Percentiles rank a stretch among this genome's conserved stretches.
phyloP scores from a whole-genome alignment of 2,888 invertebrate species.

The Epirrhoe tristata region DNA sequence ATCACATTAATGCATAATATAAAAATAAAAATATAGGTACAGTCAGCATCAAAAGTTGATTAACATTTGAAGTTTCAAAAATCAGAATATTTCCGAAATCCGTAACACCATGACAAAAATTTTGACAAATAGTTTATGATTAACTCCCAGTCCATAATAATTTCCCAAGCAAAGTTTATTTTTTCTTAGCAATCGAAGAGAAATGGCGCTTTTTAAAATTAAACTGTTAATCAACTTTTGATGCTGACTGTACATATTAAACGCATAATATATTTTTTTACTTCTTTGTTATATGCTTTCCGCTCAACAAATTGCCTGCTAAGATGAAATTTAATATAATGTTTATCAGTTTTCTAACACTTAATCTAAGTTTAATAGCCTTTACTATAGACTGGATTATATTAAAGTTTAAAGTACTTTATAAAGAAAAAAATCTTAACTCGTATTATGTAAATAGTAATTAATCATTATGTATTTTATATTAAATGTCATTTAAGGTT shows the following conservation, averaged over 20 bases:
- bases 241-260: too few relatives aligned
- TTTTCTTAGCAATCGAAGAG: too few relatives aligned
- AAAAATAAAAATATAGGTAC: constrained; percentile 50
- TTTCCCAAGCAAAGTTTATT: too few relatives aligned
- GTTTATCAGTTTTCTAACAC: constrained; percentile 75
- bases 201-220: too few relatives aligned
- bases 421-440: constrained; percentile 73
- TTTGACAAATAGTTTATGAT: too few relatives aligned
- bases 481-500: constrained; percentile 82
- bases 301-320: constrained; percentile 77
- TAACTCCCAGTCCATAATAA: too few relatives aligned
- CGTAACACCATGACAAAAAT: too few relatives aligned
- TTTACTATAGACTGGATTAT: constrained; percentile 85
- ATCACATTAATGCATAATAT: constrained; percentile 70
- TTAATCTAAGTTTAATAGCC: constrained; percentile 83
- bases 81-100: too few relatives aligned
- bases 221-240: too few relatives aligned
- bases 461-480: constrained; percentile 85
- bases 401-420: constrained; percentile 79
- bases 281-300: constrained; percentile 26
- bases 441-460: constrained; percentile 85
- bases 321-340: constrained; percentile 52
- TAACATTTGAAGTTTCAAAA: too few relatives aligned
- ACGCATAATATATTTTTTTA: constrained; percentile 74
- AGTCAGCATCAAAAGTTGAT: too few relatives aligned